These are phyloP conservation scores for Anastrepha ludens DNA, from an alignment of 1,140 invertebrate species.

Conservation along the genomic window DNA sequence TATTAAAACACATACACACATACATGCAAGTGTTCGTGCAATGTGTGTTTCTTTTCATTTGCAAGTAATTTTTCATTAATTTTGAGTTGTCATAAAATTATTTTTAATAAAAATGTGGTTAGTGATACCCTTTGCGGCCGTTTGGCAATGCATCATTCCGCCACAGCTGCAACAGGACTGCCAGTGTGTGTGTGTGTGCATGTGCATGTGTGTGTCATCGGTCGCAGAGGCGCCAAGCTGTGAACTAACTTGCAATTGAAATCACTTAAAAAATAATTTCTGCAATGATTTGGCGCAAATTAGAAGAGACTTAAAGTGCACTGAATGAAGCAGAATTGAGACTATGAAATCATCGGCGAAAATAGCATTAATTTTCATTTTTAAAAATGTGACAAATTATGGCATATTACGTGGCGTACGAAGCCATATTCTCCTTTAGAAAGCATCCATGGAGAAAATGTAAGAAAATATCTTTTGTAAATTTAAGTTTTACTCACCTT, in stretches of 20 bases:
- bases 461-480: no score
- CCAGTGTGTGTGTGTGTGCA: constrained; percentile 51
- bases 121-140: background rate
- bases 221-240: background rate
- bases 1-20: no score
- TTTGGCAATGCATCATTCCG: constrained; percentile 23
- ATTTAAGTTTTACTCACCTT: no score
- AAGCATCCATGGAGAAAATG: no score
- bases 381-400: background rate
- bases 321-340: background rate
- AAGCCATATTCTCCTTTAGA: no score
- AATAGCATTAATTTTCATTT: background rate
- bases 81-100: constrained; percentile 1
- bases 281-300: constrained; percentile 55
- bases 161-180: constrained; percentile 47
- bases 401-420: no score
- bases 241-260: constrained; percentile 31
- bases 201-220: constrained; percentile 50
- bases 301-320: background rate
- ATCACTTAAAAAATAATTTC: constrained; percentile 63
- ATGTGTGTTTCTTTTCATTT: background rate
- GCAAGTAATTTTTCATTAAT: background rate
- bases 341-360: constrained; percentile 31
- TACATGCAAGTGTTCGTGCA: no score
- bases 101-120: background rate